These are phyloP conservation scores for Sinosuthora webbiana DNA, from an alignment of 2,113 vertebrate genomes.

Conservation along the genomic window DNA sequence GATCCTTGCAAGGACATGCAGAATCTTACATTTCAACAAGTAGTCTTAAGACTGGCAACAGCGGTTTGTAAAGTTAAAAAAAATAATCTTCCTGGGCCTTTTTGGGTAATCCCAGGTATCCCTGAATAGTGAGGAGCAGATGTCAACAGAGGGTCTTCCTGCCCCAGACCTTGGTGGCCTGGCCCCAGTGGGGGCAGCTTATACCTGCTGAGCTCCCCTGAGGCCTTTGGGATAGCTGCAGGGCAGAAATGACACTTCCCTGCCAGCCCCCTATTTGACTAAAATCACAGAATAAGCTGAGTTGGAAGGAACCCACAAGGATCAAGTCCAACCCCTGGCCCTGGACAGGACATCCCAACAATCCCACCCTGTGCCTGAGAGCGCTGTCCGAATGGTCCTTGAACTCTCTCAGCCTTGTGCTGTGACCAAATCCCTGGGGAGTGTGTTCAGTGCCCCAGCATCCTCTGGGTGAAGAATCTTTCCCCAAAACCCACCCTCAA, in stretches of 20 bases:
- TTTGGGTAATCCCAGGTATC: not conserved
- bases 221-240: not conserved
- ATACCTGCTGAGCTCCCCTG: not conserved
- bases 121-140: not conserved
- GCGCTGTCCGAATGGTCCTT: not conserved
- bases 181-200: accelerated
- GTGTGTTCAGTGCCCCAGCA: not conserved
- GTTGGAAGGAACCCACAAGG: not conserved
- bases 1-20: not conserved
- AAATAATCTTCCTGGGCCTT: not conserved
- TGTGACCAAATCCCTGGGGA: not conserved
- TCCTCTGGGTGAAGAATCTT: not conserved
- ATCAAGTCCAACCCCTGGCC: not conserved
- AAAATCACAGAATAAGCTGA: not conserved
- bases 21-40: not conserved
- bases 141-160: not conserved
- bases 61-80: not conserved
- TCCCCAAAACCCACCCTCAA: not conserved
- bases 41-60: not conserved
- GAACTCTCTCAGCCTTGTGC: not conserved
- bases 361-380: not conserved
- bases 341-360: not conserved
- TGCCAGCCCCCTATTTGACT: not conserved
- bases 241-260: not conserved
- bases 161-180: not conserved